Percentiles rank a stretch among this genome's conserved stretches.
phyloP scores from a whole-genome alignment of 1,140 invertebrate genomes.

The Zaprionus ornatus region DNA sequence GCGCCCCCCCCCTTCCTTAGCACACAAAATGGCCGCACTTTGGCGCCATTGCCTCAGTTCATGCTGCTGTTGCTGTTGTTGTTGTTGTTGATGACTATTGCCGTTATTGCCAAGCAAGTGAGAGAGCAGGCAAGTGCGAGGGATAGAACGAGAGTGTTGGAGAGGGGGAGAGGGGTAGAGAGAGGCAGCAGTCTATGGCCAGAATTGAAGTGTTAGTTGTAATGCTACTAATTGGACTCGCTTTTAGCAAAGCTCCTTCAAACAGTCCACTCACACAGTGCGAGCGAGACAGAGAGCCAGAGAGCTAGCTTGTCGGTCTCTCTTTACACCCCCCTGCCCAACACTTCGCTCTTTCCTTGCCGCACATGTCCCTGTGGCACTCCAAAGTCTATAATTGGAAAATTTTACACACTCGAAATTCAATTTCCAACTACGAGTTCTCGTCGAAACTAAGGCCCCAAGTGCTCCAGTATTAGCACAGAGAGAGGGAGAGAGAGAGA shows the following conservation, averaged over 20 bases:
- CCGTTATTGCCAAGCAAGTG: conserved; percentile 58
- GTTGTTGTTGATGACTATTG: conserved; percentile 9
- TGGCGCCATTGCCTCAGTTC: conserved; percentile 72
- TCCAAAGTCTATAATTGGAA: conserved; percentile 76
- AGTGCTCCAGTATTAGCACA: background rate
- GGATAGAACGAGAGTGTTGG: background rate
- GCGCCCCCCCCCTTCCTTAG: conserved; percentile 15
- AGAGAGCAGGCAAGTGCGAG: conserved; percentile 13
- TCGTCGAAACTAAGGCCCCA: background rate
- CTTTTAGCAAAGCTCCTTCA: conserved; percentile 73
- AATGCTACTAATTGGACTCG: conserved; percentile 82
- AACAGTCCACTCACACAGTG: conserved; percentile 42
- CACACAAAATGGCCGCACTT: conserved; percentile 80
- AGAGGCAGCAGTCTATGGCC: conserved; percentile 31
- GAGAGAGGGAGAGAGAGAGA: background rate
- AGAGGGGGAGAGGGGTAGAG: background rate
- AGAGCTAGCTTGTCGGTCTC: background rate
- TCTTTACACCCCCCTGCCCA: background rate
- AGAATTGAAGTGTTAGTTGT: conserved; percentile 82
- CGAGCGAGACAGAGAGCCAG: background rate
- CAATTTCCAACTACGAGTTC: conserved; percentile 59
- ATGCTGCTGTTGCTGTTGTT: conserved; percentile 43
- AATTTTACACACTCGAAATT: conserved; percentile 81
- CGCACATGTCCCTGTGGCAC: conserved; percentile 16
- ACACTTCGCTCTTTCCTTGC: background rate